A percentile compares a stretch with the other conserved stretches of the same genome.
Conservation (phyloP, 2,113 vertebrate genomes). For the Bolborhynchus lineola region DNA sequence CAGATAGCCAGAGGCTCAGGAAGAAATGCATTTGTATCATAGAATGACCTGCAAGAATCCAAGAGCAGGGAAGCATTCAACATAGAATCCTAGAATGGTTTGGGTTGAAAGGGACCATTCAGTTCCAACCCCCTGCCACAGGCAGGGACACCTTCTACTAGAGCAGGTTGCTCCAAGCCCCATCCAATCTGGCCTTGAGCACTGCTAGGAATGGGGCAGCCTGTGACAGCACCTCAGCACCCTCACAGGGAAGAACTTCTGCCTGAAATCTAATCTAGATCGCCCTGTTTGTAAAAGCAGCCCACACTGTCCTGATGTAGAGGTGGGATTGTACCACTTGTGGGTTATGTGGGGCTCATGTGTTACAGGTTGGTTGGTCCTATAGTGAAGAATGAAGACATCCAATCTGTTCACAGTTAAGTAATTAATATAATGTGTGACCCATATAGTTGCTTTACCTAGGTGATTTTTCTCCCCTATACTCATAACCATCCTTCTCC, state of each 20-base stretch:
- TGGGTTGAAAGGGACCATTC: neutral
- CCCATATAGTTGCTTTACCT: neutral
- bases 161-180: neutral
- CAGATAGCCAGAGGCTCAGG: rapidly evolving
- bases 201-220: neutral
- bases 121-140: neutral
- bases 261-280: neutral
- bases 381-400: neutral
- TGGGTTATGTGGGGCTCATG: rapidly evolving
- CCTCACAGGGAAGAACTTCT: neutral
- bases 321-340: neutral
- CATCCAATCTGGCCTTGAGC: neutral
- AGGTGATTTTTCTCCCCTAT: neutral
- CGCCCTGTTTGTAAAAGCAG: neutral
- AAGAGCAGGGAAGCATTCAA: neutral
- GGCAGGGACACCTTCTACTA: neutral
- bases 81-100: neutral
- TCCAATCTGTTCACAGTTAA: neutral
- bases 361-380: neutral
- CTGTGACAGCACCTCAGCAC: neutral
- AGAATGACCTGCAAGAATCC: neutral
- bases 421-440: neutral
- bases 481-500: neutral
- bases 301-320: rapidly evolving
- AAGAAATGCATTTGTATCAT: neutral